Percentiles rank a stretch among this genome's conserved stretches.
Conservation (phyloP, 2,797 vertebrate species). For the Nyctalus aviator region DNA sequence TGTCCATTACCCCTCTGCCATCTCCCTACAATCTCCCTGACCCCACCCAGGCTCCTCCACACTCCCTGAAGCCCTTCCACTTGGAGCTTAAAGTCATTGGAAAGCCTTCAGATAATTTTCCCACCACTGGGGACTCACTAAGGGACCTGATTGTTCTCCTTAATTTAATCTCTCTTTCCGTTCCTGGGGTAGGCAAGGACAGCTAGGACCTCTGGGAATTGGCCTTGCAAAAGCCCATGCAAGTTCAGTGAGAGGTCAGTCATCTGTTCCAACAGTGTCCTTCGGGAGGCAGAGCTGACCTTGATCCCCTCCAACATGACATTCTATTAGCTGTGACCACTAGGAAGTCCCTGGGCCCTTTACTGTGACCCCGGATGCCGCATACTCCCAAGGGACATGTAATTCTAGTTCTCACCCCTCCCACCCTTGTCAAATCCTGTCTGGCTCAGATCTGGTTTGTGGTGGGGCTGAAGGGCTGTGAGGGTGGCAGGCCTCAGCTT, state of each 20-base stretch:
- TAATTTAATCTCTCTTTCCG: conserved; percentile 28
- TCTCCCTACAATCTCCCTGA: neutral
- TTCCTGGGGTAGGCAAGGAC: conserved; percentile 6
- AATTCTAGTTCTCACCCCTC: neutral
- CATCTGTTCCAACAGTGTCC: neutral
- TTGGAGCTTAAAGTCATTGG: neutral
- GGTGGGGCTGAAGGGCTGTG: neutral
- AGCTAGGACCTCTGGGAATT: conserved; percentile 3
- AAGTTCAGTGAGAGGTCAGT: neutral
- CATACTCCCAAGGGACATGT: neutral
- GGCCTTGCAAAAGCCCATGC: neutral
- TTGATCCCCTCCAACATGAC: neutral
- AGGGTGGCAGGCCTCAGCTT: neutral
- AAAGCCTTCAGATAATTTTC: neutral
- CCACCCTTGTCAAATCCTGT: neutral
- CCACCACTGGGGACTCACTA: neutral
- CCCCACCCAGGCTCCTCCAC: neutral
- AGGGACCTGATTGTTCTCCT: neutral
- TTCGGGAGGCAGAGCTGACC: neutral
- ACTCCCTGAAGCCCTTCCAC: neutral
- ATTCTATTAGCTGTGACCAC: neutral
- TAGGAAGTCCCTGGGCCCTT: neutral
- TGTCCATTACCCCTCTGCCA: neutral
- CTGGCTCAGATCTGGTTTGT: neutral
- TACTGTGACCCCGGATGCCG: neutral